These are phyloP conservation scores for Tricholauxania praeusta DNA, from an alignment of 2,888 invertebrate genomes.

Conservation along the genomic window DNA sequence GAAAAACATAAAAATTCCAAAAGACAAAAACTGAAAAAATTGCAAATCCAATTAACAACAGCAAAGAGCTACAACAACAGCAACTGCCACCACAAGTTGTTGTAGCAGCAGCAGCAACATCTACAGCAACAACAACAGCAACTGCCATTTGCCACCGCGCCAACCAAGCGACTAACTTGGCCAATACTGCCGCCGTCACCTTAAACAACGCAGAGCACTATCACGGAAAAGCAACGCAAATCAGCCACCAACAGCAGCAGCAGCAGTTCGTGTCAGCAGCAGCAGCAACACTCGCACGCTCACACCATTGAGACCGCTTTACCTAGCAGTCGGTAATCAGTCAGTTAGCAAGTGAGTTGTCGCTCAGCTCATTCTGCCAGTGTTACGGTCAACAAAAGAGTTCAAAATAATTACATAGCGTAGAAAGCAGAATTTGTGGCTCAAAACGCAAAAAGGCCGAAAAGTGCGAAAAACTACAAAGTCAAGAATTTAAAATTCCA, in stretches of 20 bases:
- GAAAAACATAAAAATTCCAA: background rate
- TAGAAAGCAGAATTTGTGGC: no score
- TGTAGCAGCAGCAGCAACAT: background rate
- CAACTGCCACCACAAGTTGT: no score
- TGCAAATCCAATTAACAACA: slow-evolving; percentile 37
- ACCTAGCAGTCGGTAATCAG: slow-evolving; percentile 15
- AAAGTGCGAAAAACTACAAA: no score
- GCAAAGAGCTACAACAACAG: slow-evolving; percentile 17
- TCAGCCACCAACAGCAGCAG: background rate
- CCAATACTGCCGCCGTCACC: slow-evolving; percentile 22
- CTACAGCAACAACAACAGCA: slow-evolving; percentile 5
- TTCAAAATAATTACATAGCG: background rate
- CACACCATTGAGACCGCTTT: background rate
- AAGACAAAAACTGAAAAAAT: slow-evolving; percentile 25
- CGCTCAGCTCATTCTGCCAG: slow-evolving; percentile 24
- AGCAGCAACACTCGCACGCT: slow-evolving; percentile 8
- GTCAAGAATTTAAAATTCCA: background rate
- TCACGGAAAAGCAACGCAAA: background rate
- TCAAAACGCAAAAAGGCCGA: no score
- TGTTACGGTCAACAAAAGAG: slow-evolving; percentile 15
- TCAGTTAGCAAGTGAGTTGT: slow-evolving; percentile 11
- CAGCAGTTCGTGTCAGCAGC: background rate
- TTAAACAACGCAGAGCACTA: background rate
- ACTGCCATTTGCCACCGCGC: slow-evolving; percentile 29
- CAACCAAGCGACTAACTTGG: slow-evolving; percentile 24